Percentiles rank a stretch among this genome's conserved stretches.
phyloP scores from a whole-genome alignment of 35 echinoderm and acorn worm genomes.

The Anneissia japonica region DNA sequence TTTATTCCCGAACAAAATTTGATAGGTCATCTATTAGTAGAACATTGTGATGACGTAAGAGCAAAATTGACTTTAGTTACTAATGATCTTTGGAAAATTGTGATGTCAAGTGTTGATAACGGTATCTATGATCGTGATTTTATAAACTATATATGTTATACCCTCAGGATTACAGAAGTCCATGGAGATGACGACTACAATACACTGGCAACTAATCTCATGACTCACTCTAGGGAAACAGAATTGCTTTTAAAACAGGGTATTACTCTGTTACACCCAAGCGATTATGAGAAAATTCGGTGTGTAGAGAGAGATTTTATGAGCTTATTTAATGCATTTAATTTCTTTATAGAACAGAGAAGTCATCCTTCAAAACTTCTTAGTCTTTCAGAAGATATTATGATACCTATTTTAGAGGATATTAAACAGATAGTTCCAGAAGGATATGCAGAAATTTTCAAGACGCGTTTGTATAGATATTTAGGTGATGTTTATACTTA shows the following conservation, averaged over 20 bases:
- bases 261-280: too few species aligned
- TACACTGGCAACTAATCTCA: not conserved
- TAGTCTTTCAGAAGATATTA: not conserved
- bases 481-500: not conserved
- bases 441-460: not conserved
- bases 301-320: not conserved
- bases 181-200: not conserved
- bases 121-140: not conserved
- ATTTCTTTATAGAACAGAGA: not conserved
- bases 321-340: not conserved
- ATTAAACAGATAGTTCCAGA: not conserved
- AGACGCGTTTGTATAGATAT: not conserved
- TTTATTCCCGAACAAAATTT: not conserved
- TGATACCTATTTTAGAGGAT: not conserved
- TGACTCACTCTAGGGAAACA: not conserved
- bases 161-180: too few species aligned
- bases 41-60: not conserved
- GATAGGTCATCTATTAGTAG: not conserved
- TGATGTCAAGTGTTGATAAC: not conserved
- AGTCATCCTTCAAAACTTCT: not conserved
- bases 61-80: not conserved
- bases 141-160: not conserved
- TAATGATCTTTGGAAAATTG: not conserved
- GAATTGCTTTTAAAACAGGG: not conserved
- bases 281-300: not conserved